Conservation (phyloP, 2,888 invertebrate genomes). For the Drosophila algonquin region DNA sequence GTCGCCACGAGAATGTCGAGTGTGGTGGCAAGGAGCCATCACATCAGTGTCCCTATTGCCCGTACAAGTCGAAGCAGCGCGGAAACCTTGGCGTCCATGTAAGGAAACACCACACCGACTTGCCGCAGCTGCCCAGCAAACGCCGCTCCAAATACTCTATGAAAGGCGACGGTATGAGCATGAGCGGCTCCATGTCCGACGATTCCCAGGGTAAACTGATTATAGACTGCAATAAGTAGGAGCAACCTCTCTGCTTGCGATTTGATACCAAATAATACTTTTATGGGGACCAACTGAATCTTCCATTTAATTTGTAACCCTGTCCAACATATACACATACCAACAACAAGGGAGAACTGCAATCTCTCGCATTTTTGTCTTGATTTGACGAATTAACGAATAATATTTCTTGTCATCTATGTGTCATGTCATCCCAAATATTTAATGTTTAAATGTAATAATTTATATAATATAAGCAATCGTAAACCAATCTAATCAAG, state of each 20-base stretch:
- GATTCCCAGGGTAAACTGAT: conserved; percentile 79
- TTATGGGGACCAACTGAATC: conserved; percentile 22
- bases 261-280: conserved; percentile 62
- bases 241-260: conserved; percentile 20
- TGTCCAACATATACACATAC: conserved; percentile 2
- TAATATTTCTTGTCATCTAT: conserved; percentile 62
- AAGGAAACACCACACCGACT: conserved; percentile 88
- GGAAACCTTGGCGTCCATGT: conserved; percentile 92
- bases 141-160: conserved; percentile 81
- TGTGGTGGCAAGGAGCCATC: conserved; percentile 92
- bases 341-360: conserved; percentile 1
- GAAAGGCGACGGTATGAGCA: conserved; percentile 63
- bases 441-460: conserved; percentile 61
- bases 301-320: conserved; percentile 24
- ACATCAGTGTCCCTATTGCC: conserved; percentile 91
- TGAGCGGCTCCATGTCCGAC: conserved; percentile 66
- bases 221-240: conserved; percentile 79
- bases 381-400: conserved; percentile 22
- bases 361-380: conserved; percentile 10
- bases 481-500: conserved; percentile 73
- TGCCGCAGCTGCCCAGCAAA: conserved; percentile 81
- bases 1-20: conserved; percentile 92
- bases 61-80: conserved; percentile 90
- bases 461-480: conserved; percentile 49
- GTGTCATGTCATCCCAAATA: conserved; percentile 73